Conservation (phyloP, 2,888 invertebrate genomes). For the Latrodectus elegans region DNA sequence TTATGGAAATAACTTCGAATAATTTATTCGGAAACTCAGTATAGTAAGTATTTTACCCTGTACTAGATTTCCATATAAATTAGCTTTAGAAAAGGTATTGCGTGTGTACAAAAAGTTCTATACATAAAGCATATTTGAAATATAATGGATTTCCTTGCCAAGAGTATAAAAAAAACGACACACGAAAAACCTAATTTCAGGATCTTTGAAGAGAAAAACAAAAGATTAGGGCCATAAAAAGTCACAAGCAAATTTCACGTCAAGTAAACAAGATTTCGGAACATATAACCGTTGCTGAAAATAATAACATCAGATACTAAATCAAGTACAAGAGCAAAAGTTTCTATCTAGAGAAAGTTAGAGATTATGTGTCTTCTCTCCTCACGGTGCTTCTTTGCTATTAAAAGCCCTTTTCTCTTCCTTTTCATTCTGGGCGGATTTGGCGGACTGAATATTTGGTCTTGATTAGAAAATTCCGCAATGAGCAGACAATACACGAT, state of each 20-base stretch:
- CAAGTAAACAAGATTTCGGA: conserved; percentile 37
- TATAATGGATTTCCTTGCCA: conserved; percentile 2
- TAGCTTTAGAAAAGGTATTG: conserved; percentile 6
- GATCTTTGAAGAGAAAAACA: conserved; percentile 15
- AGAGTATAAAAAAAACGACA: conserved; percentile 15
- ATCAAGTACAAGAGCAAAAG: conserved; percentile 22
- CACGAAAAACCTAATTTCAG: conserved; percentile 41
- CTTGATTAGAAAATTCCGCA: too few species aligned
- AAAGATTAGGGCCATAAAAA: conserved; percentile 41
- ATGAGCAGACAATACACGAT: too few species aligned
- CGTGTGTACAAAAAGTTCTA: neutral
- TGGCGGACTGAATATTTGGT: too few species aligned
- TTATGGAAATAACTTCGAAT: too few species aligned
- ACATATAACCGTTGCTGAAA: conserved; percentile 36
- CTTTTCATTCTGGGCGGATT: too few species aligned
- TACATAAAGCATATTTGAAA: neutral
- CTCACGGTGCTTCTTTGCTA: too few species aligned
- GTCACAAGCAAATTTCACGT: conserved; percentile 45
- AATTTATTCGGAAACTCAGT: too few species aligned
- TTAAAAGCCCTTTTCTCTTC: too few species aligned
- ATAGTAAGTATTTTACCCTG: too few species aligned
- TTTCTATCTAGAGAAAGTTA: conserved; percentile 8
- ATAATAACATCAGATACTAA: conserved; percentile 35
- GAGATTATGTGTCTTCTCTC: neutral
- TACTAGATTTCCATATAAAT: conserved; percentile 39